These are phyloP conservation scores for Drosophila niveifrons DNA, from an alignment of 2,888 invertebrate genomes.

Conservation along the genomic window DNA sequence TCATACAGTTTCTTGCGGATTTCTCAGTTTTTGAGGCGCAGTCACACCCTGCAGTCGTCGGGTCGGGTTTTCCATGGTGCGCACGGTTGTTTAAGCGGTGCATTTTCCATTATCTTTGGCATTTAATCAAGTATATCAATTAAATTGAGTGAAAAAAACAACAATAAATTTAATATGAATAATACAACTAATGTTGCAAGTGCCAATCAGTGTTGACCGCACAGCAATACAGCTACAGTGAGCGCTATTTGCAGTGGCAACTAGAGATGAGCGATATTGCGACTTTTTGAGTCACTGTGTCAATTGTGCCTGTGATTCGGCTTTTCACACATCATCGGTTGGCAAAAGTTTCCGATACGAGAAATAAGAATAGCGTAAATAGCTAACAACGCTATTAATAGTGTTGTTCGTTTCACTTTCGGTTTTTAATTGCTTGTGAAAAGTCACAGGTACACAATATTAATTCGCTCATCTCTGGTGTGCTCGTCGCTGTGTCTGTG, in stretches of 20 bases:
- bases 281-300: constrained; percentile 40
- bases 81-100: constrained; percentile 47
- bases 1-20: constrained; percentile 21
- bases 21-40: constrained; percentile 23
- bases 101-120: constrained; percentile 39
- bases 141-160: constrained; percentile 23
- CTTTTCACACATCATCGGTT: constrained; percentile 25
- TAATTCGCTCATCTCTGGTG: constrained; percentile 50
- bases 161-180: neutral
- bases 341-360: constrained; percentile 12
- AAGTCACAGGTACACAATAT: constrained; percentile 36
- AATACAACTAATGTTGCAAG: neutral
- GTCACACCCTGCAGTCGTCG: constrained; percentile 45
- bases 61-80: constrained; percentile 52
- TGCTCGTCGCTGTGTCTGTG: constrained; percentile 22
- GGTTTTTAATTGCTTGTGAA: constrained; percentile 20
- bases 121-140: constrained; percentile 44
- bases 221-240: neutral
- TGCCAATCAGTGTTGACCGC: neutral
- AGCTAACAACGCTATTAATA: neutral
- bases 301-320: constrained; percentile 23
- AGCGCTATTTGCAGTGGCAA: constrained; percentile 17
- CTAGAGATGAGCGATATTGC: constrained; percentile 53
- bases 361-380: neutral
- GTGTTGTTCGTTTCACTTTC: constrained; percentile 21